A percentile compares a stretch with the other conserved stretches of the same genome.
These are phyloP conservation scores for Microtus oregoni DNA, from an alignment of 2,113 vertebrate genomes.

Conservation along the genomic window DNA sequence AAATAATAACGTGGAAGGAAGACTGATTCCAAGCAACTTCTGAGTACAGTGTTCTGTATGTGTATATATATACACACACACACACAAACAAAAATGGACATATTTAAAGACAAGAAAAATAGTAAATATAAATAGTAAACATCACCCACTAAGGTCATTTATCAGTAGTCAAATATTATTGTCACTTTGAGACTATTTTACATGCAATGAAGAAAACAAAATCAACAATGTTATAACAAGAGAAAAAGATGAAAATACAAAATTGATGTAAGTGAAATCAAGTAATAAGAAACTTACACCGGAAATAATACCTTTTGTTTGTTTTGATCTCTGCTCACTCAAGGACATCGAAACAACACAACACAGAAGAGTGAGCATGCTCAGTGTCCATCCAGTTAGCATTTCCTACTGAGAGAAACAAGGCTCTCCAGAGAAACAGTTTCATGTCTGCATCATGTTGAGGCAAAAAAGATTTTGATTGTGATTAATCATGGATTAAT, in stretches of 20 bases:
- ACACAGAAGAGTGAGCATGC: background rate
- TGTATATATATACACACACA: background rate
- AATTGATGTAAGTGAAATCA: background rate
- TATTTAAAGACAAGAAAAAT: slow-evolving; percentile 1
- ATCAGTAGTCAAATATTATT: background rate
- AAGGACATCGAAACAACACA: background rate
- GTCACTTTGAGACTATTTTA: slow-evolving; percentile 22
- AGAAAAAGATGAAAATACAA: background rate
- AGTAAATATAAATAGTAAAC: background rate
- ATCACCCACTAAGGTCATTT: background rate
- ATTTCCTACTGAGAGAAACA: background rate
- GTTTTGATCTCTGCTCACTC: background rate
- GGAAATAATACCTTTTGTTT: background rate
- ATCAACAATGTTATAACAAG: background rate
- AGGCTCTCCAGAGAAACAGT: background rate
- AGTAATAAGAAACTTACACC: background rate
- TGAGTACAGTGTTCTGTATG: background rate
- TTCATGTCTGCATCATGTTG: background rate
- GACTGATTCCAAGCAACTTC: background rate
- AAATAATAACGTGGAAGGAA: background rate
- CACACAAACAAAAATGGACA: background rate
- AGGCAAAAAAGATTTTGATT: background rate
- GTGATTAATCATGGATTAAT: background rate
- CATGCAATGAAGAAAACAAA: background rate
- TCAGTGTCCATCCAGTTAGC: background rate